Percentiles rank a stretch among this genome's conserved stretches.
Evolutionary conservation across 1,140 invertebrate species (phyloP).

Genomic region (Lepidurus packardi): DNA sequence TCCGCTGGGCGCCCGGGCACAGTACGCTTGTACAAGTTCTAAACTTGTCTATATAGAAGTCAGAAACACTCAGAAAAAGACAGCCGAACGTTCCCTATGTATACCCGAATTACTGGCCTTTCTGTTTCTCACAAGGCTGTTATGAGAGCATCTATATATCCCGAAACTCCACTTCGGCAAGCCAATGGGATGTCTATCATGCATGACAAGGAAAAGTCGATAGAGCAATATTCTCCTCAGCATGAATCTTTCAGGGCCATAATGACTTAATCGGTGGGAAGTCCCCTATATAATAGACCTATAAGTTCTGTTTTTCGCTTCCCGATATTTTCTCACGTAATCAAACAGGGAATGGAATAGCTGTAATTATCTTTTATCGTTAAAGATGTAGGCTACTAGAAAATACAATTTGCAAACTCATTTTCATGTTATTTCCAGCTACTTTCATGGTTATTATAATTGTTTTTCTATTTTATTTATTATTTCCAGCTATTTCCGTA

Average conservation of each 20-base stretch:
- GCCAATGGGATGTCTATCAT: not conserved
- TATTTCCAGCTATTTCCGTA: too few relatives aligned
- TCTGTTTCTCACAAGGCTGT: not conserved
- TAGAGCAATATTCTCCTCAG: constrained; percentile 7
- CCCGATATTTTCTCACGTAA: not conserved
- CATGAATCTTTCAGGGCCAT: not conserved
- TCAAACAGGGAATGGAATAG: not conserved
- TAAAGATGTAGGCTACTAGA: too few relatives aligned
- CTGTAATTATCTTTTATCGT: too few relatives aligned
- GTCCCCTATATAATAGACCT: not conserved
- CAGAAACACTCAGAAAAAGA: too few relatives aligned
- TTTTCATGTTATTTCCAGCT: too few relatives aligned
- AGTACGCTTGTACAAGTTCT: too few relatives aligned
- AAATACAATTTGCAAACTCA: too few relatives aligned
- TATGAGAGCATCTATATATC: not conserved
- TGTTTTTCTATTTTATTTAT: too few relatives aligned
- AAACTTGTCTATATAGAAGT: too few relatives aligned
- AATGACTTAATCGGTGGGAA: not conserved
- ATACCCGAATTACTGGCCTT: not conserved
- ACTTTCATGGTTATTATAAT: too few relatives aligned
- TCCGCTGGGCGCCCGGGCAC: too few relatives aligned
- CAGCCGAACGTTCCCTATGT: too few relatives aligned
- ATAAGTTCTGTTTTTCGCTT: not conserved
- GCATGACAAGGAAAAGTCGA: not conserved
- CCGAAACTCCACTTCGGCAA: not conserved